Conservation (phyloP, 2,113 vertebrate species). For the Erythrolamprus reginae region DNA sequence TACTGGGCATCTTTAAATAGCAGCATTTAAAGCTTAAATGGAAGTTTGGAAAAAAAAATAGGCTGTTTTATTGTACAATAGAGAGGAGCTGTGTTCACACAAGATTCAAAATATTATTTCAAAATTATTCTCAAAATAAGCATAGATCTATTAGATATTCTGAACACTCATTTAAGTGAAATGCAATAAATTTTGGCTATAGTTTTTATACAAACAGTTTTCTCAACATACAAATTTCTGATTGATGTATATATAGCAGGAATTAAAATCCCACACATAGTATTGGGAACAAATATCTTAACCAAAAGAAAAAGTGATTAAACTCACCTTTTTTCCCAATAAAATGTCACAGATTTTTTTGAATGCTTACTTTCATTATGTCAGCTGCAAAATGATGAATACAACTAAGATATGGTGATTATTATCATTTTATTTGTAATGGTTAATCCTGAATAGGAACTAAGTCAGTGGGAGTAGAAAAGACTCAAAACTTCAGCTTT, state of each 20-base stretch:
- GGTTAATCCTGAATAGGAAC: background rate
- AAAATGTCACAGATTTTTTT: background rate
- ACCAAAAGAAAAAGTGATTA: background rate
- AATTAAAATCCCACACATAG: background rate
- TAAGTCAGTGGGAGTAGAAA: background rate
- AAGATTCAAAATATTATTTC: background rate
- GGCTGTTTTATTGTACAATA: background rate
- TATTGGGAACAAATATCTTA: background rate
- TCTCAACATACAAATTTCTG: background rate
- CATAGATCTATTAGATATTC: background rate
- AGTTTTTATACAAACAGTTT: background rate
- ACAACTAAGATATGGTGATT: background rate
- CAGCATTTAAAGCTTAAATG: background rate
- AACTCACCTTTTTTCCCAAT: slow-evolving; percentile 43
- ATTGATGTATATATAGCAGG: background rate
- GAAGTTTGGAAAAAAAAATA: background rate
- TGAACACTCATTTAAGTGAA: background rate
- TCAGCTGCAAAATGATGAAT: background rate
- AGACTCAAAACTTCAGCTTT: background rate
- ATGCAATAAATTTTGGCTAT: background rate
- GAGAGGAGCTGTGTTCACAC: background rate
- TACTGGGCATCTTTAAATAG: background rate
- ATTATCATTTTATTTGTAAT: background rate
- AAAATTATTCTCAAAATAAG: background rate
- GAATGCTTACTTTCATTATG: slow-evolving; percentile 10